These are phyloP conservation scores for Sturnira hondurensis DNA, from an alignment of 2,113 vertebrate species.

Conservation along the genomic window DNA sequence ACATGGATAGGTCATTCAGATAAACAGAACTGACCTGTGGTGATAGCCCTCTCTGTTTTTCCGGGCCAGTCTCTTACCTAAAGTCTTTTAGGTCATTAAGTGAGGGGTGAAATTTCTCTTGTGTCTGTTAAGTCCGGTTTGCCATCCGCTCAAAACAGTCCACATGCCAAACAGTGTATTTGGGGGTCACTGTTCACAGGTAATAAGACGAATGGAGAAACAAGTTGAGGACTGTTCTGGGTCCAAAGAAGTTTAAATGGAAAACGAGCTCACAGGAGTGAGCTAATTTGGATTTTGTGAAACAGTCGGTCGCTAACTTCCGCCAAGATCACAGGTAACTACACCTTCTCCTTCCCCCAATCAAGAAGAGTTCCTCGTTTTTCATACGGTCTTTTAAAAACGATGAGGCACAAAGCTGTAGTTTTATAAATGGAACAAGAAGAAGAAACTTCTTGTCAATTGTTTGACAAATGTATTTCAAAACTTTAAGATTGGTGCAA, in stretches of 20 bases:
- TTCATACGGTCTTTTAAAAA: neutral
- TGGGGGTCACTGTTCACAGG: neutral
- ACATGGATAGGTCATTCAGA: neutral
- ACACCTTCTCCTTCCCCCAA: neutral
- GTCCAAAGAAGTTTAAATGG: neutral
- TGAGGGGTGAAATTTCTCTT: neutral
- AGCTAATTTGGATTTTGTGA: neutral
- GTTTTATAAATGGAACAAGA: slow-evolving; percentile 11
- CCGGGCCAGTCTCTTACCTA: neutral
- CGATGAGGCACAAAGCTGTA: neutral
- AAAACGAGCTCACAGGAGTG: slow-evolving; percentile 10
- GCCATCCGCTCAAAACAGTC: neutral
- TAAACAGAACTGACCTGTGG: neutral
- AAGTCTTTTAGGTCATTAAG: neutral
- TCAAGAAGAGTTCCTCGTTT: neutral
- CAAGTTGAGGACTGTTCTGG: neutral
- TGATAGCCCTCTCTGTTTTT: neutral
- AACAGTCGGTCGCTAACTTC: neutral
- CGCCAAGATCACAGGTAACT: neutral
- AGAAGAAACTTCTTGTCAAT: slow-evolving; percentile 11
- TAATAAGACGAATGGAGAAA: neutral
- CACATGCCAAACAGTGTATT: neutral
- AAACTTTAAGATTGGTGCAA: neutral
- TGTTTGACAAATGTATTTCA: slow-evolving; percentile 42
- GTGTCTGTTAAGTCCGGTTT: neutral